Conservation (phyloP, 2,113 vertebrate species). For the Lathamus discolor region DNA sequence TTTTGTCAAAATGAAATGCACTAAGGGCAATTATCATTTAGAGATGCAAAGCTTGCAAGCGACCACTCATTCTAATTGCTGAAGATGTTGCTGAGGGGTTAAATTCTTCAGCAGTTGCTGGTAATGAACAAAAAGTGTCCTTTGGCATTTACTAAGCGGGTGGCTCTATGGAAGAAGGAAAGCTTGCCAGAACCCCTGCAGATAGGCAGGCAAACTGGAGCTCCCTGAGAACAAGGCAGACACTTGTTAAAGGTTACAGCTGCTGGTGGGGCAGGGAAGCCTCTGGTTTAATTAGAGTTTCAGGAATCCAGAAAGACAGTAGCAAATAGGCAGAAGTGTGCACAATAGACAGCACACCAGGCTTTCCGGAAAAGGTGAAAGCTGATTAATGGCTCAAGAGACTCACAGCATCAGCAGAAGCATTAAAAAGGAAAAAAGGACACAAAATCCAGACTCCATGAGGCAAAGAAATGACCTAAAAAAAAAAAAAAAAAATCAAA, state of each 20-base stretch:
- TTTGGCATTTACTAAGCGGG: conserved; percentile 73
- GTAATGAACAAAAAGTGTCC: conserved; percentile 52
- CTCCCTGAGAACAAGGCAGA: conserved; percentile 33
- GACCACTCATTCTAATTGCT: neutral
- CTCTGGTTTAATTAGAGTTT: conserved; percentile 9
- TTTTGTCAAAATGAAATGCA: neutral
- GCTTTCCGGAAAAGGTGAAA: conserved; percentile 13
- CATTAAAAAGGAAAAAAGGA: neutral
- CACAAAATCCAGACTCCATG: neutral
- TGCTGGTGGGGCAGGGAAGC: neutral
- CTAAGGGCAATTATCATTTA: neutral
- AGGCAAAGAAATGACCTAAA: neutral
- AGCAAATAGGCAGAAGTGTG: neutral
- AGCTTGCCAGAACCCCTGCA: conserved; percentile 42
- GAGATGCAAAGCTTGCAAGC: neutral
- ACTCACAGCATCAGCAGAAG: neutral
- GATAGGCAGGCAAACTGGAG: conserved; percentile 41
- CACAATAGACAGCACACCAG: neutral
- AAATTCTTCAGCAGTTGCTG: conserved; percentile 23
- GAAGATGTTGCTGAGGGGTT: conserved; percentile 26
- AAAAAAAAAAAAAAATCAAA: neutral
- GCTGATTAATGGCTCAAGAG: conserved; percentile 2
- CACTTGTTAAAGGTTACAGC: conserved; percentile 41
- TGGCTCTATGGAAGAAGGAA: conserved; percentile 55
- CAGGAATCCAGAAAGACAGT: neutral